Evolutionary conservation across 2,888 invertebrate genomes (phyloP), one percentile per base, ranked within the genome.

Genomic region (Plagodis pulveraria): DNA sequence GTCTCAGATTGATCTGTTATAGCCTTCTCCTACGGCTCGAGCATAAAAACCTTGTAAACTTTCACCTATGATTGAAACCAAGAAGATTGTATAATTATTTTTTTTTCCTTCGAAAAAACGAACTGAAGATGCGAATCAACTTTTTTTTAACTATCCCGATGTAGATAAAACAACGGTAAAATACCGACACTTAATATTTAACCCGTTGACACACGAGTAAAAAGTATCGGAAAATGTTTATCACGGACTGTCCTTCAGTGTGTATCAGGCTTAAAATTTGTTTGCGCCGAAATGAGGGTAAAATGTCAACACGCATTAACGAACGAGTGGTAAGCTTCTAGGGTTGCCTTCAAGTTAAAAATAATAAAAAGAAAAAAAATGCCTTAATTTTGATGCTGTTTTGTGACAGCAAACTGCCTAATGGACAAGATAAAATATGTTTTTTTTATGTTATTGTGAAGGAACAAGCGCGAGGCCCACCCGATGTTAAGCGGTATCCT

Each of bases 261-360:
- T 42, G 58, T 62, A 62, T 55, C 58, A 43, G 54, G 51, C 35
- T 58, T 58, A 55, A 58, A 63, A 65, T 63, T 59, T 66, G 63
- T 66, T 66, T 63, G 58, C 57, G 62, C 62, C 58, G 59, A 62
- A 66, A 66, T 63, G 65, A 56, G 69, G 69, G 62, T 56, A 51
- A 57, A 69, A 65, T 60, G 66, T 66, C 65, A 69, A 66, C 69
- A 66, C 54, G 52, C 42, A 50, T 62, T 65, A 65, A 62, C 55
- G 56, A 56, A 59, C 50, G 51, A 41, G 47, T 41, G 50, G 51
- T 52, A 49, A 38, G 33, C 33, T 51, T 22, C 9, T 48, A 59
- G 55, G 55, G 55, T 38, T 50, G 50, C 11, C 41, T 49, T 49
- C 9, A n/a, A 12, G 12, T 22, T 22, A 22, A 22, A 22, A 22